These are phyloP conservation scores for Delphinus delphis DNA, from an alignment of 2,113 vertebrate genomes.

Conservation along the genomic window DNA sequence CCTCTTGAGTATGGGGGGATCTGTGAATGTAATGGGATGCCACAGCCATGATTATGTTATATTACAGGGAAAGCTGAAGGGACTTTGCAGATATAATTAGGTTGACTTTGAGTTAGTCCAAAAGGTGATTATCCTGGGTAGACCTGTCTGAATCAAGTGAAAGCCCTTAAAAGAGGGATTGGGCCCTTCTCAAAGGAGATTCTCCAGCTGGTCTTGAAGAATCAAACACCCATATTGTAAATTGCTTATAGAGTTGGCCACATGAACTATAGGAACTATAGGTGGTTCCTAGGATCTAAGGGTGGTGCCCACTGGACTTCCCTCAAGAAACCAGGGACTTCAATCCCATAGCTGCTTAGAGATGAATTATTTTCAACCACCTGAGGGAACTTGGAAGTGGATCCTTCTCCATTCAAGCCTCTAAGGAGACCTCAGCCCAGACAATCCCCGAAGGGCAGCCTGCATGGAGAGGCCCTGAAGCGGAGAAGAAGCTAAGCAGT, in stretches of 20 bases:
- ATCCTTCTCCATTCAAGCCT: background rate
- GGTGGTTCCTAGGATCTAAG: too few species aligned
- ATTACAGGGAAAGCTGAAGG: background rate
- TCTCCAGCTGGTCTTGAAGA: background rate
- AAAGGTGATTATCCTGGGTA: background rate
- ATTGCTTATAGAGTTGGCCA: too few species aligned
- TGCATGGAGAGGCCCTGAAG: background rate
- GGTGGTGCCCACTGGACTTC: background rate
- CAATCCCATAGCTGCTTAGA: background rate
- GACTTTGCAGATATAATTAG: background rate
- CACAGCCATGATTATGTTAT: background rate
- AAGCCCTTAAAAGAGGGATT: background rate
- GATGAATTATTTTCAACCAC: background rate
- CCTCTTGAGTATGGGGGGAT: background rate
- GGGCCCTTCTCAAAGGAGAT: background rate
- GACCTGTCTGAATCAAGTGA: background rate
- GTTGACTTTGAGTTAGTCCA: background rate
- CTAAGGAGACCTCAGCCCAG: background rate
- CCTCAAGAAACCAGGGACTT: background rate
- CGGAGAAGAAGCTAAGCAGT: background rate
- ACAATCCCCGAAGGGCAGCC: background rate
- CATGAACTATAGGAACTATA: too few species aligned
- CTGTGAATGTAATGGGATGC: background rate
- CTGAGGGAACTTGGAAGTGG: background rate
- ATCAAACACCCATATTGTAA: background rate